A percentile compares a stretch with the other conserved stretches of the same genome.
Conservation (phyloP, 2,888 invertebrate species). For the Aporophyla nigra region DNA sequence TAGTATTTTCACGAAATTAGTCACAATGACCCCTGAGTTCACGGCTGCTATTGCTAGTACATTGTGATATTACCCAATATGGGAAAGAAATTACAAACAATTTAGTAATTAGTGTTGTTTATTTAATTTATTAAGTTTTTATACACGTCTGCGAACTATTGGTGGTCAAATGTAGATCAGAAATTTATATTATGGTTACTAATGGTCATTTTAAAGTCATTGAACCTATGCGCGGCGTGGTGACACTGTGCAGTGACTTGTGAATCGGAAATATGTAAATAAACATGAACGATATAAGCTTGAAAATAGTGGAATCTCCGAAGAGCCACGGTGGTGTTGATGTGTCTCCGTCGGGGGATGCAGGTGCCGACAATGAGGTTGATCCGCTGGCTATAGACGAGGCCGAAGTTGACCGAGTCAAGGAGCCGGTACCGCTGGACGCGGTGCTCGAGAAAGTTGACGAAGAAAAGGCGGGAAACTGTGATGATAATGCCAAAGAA, state of each 20-base stretch:
- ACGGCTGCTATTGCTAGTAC: constrained; percentile 84
- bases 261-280: constrained; percentile 89
- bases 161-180: constrained; percentile 57
- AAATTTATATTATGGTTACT: constrained; percentile 74
- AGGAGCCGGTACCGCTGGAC: constrained; percentile 71
- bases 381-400: constrained; percentile 86
- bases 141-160: constrained; percentile 49
- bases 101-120: constrained; percentile 72
- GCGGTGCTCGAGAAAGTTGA: constrained; percentile 68
- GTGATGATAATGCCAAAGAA: constrained; percentile 90
- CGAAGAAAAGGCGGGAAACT: constrained; percentile 78
- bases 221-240: constrained; percentile 86
- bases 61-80: constrained; percentile 85
- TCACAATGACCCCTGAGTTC: constrained; percentile 84
- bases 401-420: constrained; percentile 70
- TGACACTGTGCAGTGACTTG: constrained; percentile 83
- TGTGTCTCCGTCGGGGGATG: constrained; percentile 77
- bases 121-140: constrained; percentile 60
- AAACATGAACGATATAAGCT: constrained; percentile 90
- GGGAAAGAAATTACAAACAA: constrained; percentile 81
- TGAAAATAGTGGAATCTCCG: constrained; percentile 87
- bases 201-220: constrained; percentile 82
- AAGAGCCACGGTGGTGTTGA: constrained; percentile 80
- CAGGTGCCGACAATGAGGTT: constrained; percentile 80
- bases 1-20: constrained; percentile 72